phyloP scores from a whole-genome alignment of 2,797 vertebrate species.

The Zalophus californianus region DNA sequence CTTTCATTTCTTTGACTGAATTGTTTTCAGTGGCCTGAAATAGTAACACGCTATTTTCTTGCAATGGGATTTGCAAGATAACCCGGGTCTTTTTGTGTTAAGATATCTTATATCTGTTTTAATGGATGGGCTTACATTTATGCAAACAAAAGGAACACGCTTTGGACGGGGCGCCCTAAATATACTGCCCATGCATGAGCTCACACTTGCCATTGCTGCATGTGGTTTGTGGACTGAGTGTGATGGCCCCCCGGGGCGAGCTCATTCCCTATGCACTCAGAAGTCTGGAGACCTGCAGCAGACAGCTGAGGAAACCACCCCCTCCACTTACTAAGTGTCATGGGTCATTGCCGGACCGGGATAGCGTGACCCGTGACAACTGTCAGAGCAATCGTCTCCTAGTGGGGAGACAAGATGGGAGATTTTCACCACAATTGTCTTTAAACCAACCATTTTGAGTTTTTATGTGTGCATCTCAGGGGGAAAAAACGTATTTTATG shows the following conservation, averaged over 20 bases:
- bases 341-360: not conserved
- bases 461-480: constrained; percentile 79
- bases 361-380: not conserved
- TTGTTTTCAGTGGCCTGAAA: constrained; percentile 80
- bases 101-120: constrained; percentile 80
- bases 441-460: constrained; percentile 78
- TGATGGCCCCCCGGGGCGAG: not conserved
- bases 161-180: constrained; percentile 82
- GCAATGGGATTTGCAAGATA: constrained; percentile 89
- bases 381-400: not conserved
- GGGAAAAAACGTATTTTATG: constrained; percentile 72
- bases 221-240: constrained; percentile 83
- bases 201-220: constrained; percentile 74
- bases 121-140: constrained; percentile 88
- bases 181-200: constrained; percentile 88
- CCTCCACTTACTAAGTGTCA: not conserved
- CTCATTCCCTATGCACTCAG: not conserved
- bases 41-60: constrained; percentile 88
- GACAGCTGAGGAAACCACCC: not conserved
- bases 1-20: constrained; percentile 81
- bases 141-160: constrained; percentile 69
- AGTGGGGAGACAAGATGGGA: constrained; percentile 81
- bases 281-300: not conserved
- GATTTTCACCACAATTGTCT: constrained; percentile 78
- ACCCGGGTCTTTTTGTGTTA: constrained; percentile 80